Base-by-base conservation (phyloP, 2,797 vertebrate genomes). In the Merluccius polli region DNA sequence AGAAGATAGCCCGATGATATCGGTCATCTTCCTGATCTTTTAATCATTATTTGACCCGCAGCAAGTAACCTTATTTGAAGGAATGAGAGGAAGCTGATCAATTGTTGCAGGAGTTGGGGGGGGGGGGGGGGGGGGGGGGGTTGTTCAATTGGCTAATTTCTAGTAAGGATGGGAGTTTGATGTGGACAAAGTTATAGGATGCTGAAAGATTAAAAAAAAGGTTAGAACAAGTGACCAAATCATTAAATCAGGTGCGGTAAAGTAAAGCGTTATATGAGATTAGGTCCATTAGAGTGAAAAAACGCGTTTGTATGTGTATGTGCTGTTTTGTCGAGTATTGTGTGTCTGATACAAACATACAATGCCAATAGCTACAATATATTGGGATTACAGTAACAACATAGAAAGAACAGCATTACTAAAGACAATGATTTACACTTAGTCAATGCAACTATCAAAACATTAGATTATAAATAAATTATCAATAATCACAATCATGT, bases 361-460 rank as follows among this genome's bases (percentile, higher is more conserved):
- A 89, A 91, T 91, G 90, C 90, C 88, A 90, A 93, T 90, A 92
- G 91, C 91, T 92, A 93, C 88, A 92, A 92, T 92, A 93, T 93
- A 92, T 93, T 89, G 87, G 89, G 89, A 87, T 88, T 91, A 93
- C 90, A 91, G 88, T 89, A 92, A 93, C 92, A 89, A 93, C 91
- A 92, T 92, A 92, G 91, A 91, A 89, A 92, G 87, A 92, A 92
- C 93, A 93, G 88, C 91, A 90, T 91, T 91, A 93, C 91, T 90
- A 84, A 93, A 91, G 92, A 94, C 93, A 90, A 92, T 92, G 90
- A 91, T 92, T 89, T 91, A 93, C 93, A 93, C 85, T 76, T 87
- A 92, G 85, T 91, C 90, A 92, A 93, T 91, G 92, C 89, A 90
- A 93, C 89, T 90, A 92, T 92, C 90, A 91, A 91, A 93, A 91